Percentiles rank a stretch among this genome's conserved stretches.
phyloP scores from a whole-genome alignment of 2,797 vertebrate species.

The Acanthopagrus latus region DNA sequence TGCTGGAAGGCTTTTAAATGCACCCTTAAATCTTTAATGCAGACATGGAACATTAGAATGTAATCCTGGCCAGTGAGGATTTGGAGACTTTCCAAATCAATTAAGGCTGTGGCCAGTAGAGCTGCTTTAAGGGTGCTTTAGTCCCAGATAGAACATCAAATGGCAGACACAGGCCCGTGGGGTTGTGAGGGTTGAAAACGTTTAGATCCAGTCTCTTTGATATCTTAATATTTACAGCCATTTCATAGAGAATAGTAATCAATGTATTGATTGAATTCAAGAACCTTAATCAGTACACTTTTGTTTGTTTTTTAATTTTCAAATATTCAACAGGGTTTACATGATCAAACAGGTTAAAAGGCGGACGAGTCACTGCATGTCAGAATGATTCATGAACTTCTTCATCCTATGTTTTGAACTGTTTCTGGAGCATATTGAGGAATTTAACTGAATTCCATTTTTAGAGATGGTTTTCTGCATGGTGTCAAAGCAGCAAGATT shows the following conservation, averaged over 20 bases:
- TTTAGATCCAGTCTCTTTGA: slow-evolving; percentile 9
- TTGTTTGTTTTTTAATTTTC: not conserved
- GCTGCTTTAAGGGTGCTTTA: slow-evolving; percentile 34
- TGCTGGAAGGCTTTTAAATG: slow-evolving; percentile 40
- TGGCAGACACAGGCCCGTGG: slow-evolving; percentile 4
- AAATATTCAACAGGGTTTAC: not conserved
- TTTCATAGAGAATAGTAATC: slow-evolving; percentile 1
- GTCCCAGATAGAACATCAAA: slow-evolving; percentile 34
- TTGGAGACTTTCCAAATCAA: slow-evolving; percentile 59
- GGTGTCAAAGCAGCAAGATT: slow-evolving; percentile 14
- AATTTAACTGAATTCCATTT: not conserved
- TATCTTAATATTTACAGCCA: slow-evolving; percentile 8
- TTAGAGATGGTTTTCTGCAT: not conserved
- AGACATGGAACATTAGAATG: slow-evolving; percentile 44
- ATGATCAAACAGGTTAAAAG: not conserved
- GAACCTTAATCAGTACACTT: not conserved
- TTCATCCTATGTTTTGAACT: slow-evolving; percentile 14
- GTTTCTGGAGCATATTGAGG: not conserved
- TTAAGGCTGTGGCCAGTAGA: slow-evolving; percentile 44
- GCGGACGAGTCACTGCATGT: not conserved
- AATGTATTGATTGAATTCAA: slow-evolving; percentile 6
- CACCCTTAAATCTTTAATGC: slow-evolving; percentile 53
- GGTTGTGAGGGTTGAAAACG: not conserved
- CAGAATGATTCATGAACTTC: slow-evolving; percentile 15
- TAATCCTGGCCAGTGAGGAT: slow-evolving; percentile 37